These are phyloP conservation scores for Leptobrachium ailaonicum DNA, from an alignment of 2,113 vertebrate species.

Conservation along the genomic window DNA sequence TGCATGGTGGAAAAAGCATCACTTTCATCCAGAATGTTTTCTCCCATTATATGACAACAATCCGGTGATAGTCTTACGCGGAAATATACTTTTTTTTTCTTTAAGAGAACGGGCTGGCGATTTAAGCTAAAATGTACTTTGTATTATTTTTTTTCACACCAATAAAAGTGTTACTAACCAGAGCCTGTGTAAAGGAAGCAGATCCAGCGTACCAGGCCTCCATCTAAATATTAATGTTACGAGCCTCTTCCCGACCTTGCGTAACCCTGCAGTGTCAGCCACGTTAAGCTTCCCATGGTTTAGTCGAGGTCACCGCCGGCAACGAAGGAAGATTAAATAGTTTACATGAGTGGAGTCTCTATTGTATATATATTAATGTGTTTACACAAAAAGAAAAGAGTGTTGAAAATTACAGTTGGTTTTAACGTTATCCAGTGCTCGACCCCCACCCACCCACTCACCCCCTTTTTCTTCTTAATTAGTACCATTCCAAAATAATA, in stretches of 20 bases:
- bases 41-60: too few species aligned
- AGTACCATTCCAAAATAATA: neutral
- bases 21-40: too few species aligned
- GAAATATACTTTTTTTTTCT: too few species aligned
- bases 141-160: neutral
- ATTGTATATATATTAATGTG: conserved; percentile 38
- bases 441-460: neutral
- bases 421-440: neutral
- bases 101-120: too few species aligned
- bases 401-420: neutral
- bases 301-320: conserved; percentile 35
- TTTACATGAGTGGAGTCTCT: conserved; percentile 28
- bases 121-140: too few species aligned
- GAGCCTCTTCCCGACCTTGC: conserved; percentile 30
- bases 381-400: conserved; percentile 15
- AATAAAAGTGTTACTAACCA: conserved; percentile 27
- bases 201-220: conserved; percentile 24
- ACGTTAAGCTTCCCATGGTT: conserved; percentile 37
- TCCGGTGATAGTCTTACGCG: too few species aligned
- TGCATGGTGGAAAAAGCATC: too few species aligned
- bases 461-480: neutral
- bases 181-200: conserved; percentile 17
- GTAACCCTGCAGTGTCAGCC: conserved; percentile 39
- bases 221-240: conserved; percentile 43
- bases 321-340: conserved; percentile 42